These are phyloP conservation scores for Parus major DNA, from an alignment of 2,113 vertebrate species.

Conservation along the genomic window DNA sequence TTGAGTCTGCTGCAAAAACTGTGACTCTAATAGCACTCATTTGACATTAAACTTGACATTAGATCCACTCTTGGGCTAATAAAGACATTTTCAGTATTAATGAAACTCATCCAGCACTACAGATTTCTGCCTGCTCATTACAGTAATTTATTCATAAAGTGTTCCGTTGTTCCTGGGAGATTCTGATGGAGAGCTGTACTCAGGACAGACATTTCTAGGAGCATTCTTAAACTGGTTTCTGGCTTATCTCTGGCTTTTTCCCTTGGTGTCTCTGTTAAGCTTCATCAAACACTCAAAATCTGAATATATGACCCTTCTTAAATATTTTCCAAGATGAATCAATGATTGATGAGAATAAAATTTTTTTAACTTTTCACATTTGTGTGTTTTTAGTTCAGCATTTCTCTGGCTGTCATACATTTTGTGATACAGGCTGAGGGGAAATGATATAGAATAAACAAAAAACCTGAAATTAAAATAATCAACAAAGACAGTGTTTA, in stretches of 20 bases:
- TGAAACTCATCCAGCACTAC: background rate
- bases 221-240: background rate
- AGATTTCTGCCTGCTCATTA: background rate
- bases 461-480: background rate
- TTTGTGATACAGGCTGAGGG: background rate
- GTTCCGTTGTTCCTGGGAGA: background rate
- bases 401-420: background rate
- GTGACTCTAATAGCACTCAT: background rate
- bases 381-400: background rate
- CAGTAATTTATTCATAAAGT: slow-evolving; percentile 3
- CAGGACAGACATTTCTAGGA: background rate
- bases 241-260: background rate
- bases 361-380: background rate
- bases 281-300: background rate
- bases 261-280: background rate
- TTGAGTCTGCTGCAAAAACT: background rate
- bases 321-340: background rate
- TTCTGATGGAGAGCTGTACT: background rate
- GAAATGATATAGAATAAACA: background rate
- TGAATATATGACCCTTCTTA: background rate
- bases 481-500: background rate
- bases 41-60: background rate
- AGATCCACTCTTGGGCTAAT: background rate
- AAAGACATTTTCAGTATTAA: background rate
- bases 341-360: background rate